Conservation (phyloP, 2,113 vertebrate genomes). For the Vimba vimba region DNA sequence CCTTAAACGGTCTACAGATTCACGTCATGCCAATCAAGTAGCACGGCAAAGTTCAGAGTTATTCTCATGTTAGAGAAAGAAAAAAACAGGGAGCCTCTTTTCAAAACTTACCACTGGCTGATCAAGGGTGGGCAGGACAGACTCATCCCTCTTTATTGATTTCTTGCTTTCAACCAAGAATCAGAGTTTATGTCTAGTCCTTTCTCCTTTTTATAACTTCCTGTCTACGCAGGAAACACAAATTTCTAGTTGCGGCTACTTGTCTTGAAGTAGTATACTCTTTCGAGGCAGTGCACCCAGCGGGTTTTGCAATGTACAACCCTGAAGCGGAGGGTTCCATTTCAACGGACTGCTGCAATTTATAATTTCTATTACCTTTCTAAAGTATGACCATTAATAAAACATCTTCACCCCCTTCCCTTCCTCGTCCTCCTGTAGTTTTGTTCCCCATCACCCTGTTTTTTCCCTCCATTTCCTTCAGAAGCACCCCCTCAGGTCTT, state of each 20-base stretch:
- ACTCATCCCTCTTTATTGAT: neutral
- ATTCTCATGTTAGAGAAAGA: conserved; percentile 68
- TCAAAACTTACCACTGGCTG: conserved; percentile 63
- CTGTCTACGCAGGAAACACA: conserved; percentile 18
- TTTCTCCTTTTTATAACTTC: neutral
- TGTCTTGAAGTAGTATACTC: neutral
- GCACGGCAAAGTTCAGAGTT: conserved; percentile 73
- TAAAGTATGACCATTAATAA: conserved; percentile 25
- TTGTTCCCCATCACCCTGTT: conserved; percentile 38
- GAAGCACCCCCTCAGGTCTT: conserved; percentile 9
- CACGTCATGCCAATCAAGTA: conserved; percentile 70
- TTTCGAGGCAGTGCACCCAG: neutral
- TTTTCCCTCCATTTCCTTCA: conserved; percentile 32
- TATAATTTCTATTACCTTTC: conserved; percentile 22
- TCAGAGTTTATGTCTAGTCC: neutral
- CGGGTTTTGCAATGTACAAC: neutral
- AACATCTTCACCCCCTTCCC: conserved; percentile 52
- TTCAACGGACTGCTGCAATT: conserved; percentile 6
- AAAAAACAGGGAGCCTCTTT: conserved; percentile 65
- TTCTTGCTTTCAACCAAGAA: conserved; percentile 9
- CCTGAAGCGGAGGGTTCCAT: neutral
- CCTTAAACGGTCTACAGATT: conserved; percentile 45
- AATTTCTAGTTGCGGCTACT: neutral
- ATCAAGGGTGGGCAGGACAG: conserved; percentile 25
- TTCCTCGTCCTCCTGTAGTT: conserved; percentile 31